Conservation (phyloP, 2,113 vertebrate genomes). For the Macheiramphus alcinus region DNA sequence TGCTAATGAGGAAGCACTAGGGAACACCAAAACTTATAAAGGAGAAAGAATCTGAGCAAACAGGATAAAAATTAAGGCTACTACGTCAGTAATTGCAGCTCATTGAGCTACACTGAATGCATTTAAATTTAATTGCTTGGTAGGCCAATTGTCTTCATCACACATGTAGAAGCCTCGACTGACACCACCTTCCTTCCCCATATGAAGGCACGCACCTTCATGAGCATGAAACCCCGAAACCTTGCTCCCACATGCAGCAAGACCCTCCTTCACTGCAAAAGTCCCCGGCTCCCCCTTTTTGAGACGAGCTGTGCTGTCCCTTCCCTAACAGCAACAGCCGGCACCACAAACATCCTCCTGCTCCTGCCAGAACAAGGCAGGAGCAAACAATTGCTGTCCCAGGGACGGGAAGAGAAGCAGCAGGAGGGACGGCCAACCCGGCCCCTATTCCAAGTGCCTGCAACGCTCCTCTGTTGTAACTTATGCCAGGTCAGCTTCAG, state of each 20-base stretch:
- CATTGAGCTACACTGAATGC: background rate
- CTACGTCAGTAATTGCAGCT: background rate
- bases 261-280: background rate
- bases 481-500: background rate
- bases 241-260: background rate
- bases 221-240: background rate
- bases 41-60: background rate
- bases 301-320: background rate
- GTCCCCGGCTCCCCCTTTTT: background rate
- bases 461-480: background rate
- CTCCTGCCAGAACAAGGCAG: background rate
- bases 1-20: background rate
- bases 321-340: background rate
- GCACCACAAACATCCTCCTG: background rate
- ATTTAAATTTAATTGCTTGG: background rate
- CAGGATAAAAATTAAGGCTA: background rate
- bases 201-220: background rate
- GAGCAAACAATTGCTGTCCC: background rate
- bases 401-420: background rate
- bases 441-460: background rate
- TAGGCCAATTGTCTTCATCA: background rate
- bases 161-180: rapidly evolving
- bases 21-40: background rate
- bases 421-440: background rate
- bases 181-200: background rate